Conservation (phyloP, 2,888 invertebrate genomes). For the Drosophila robusta region DNA sequence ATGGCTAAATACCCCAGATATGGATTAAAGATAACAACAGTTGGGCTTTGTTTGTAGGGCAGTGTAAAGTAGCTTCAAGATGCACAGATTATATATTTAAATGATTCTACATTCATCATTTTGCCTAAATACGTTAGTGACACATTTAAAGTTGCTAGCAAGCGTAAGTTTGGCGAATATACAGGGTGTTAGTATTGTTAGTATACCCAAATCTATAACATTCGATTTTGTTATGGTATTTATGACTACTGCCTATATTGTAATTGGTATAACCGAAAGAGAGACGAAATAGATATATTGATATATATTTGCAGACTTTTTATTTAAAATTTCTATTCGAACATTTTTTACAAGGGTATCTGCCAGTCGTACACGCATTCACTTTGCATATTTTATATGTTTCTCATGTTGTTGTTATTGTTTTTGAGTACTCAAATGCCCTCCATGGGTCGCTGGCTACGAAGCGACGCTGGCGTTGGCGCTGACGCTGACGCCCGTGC, state of each 20-base stretch:
- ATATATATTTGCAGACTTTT: too few relatives aligned
- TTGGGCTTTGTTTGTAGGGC: neutral
- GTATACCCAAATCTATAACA: too few relatives aligned
- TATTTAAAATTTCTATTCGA: too few relatives aligned
- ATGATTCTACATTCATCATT: neutral
- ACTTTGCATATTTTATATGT: slow-evolving; percentile 34
- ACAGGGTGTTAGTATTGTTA: too few relatives aligned
- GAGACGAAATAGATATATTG: too few relatives aligned
- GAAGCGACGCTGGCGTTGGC: slow-evolving; percentile 36
- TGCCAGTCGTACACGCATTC: neutral
- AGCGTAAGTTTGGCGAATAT: too few relatives aligned
- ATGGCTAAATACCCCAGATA: neutral
- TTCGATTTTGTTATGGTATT: neutral
- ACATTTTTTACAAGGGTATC: slow-evolving; percentile 21
- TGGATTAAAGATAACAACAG: neutral
- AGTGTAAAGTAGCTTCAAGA: neutral
- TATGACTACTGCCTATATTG: too few relatives aligned
- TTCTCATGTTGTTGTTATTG: slow-evolving; percentile 52
- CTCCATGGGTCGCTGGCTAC: slow-evolving; percentile 78
- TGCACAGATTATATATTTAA: neutral
- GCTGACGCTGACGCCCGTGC: slow-evolving; percentile 51
- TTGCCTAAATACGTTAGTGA: too few relatives aligned
- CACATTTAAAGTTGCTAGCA: too few relatives aligned
- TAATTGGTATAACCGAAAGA: too few relatives aligned
- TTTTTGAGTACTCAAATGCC: slow-evolving; percentile 68